Conservation (phyloP, 2,113 vertebrate genomes). For the Tricholaema leucomelas region DNA sequence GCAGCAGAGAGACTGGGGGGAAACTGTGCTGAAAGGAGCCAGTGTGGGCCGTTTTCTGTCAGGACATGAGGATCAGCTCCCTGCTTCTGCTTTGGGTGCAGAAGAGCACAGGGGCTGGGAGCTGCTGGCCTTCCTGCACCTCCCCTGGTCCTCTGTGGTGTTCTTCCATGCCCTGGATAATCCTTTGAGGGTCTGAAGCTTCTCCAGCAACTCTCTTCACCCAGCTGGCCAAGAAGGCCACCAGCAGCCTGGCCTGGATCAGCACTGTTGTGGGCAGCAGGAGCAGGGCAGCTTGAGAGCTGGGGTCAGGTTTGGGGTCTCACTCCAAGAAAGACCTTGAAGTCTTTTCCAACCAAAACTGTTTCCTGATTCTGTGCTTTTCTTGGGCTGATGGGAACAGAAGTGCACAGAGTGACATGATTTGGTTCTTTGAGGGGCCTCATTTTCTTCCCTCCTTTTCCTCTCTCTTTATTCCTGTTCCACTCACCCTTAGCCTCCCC, state of each 20-base stretch:
- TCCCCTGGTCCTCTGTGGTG: not conserved
- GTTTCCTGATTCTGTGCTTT: not conserved
- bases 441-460: not conserved
- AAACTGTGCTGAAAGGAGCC: not conserved
- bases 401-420: not conserved
- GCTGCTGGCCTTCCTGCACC: not conserved
- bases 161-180: not conserved
- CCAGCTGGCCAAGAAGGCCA: too few species aligned
- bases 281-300: too few species aligned
- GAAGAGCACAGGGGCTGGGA: not conserved
- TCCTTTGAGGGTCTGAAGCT: not conserved
- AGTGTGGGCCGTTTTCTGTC: not conserved
- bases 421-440: not conserved
- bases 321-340: too few species aligned
- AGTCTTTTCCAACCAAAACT: too few species aligned
- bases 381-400: not conserved
- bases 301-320: too few species aligned
- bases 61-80: not conserved
- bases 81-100: not conserved
- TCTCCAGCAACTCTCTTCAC: not conserved
- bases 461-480: not conserved
- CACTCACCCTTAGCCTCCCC: not conserved
- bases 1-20: not conserved
- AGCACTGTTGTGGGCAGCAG: too few species aligned
- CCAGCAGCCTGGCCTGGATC: too few species aligned